phyloP scores from a whole-genome alignment of 2,113 vertebrate genomes.

The Ptyas mucosa region DNA sequence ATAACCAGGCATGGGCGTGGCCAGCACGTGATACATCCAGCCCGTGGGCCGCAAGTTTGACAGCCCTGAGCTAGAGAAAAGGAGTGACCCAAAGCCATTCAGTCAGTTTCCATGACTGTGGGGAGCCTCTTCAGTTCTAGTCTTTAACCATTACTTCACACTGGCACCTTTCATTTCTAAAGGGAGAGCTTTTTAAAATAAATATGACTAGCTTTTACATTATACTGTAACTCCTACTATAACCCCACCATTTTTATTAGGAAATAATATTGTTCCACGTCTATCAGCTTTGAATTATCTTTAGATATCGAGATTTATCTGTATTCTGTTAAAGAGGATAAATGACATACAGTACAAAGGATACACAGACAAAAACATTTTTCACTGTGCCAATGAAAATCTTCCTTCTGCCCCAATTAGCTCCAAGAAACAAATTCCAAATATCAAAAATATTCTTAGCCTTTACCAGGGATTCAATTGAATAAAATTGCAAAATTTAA shows the following conservation, averaged over 20 bases:
- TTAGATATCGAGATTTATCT: slow-evolving; percentile 39
- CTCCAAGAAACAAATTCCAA: neutral
- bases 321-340: slow-evolving; percentile 48
- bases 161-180: neutral
- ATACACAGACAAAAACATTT: neutral
- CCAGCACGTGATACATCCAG: too few species aligned
- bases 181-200: neutral
- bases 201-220: neutral
- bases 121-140: neutral
- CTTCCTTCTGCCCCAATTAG: neutral
- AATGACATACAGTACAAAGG: slow-evolving; percentile 47
- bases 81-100: neutral
- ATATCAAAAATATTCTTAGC: neutral
- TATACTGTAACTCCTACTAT: neutral
- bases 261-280: neutral
- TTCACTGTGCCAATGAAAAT: neutral
- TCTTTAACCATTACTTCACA: neutral
- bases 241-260: neutral
- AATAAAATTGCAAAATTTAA: neutral
- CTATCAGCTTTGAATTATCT: neutral
- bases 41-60: too few species aligned
- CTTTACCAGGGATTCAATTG: neutral
- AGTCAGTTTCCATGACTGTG: neutral
- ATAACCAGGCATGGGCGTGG: too few species aligned
- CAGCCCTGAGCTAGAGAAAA: neutral